Evolutionary conservation across 2,888 invertebrate genomes (phyloP).

Genomic region (Periphyllus acericola): DNA sequence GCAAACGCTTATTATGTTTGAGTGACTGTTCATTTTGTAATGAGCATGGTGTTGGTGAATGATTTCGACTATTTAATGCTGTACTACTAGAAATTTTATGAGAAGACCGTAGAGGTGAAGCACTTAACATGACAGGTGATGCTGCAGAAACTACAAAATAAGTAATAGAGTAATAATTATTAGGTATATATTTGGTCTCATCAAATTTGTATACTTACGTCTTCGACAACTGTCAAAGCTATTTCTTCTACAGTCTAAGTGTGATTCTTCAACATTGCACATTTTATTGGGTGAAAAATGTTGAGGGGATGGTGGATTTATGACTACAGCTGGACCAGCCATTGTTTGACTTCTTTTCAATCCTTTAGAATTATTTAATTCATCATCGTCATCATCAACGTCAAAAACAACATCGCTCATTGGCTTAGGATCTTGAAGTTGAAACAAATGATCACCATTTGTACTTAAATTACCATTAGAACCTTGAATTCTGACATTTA

Average conservation of each 20-base stretch:
- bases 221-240: constrained; percentile 68
- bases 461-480: constrained; percentile 64
- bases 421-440: constrained; percentile 63
- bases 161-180: constrained; percentile 45
- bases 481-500: constrained; percentile 64
- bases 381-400: constrained; percentile 65
- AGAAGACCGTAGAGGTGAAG: constrained; percentile 82
- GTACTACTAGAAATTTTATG: constrained; percentile 92
- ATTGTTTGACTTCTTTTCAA: constrained; percentile 63
- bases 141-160: constrained; percentile 68
- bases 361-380: constrained; percentile 59
- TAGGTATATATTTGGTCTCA: constrained; percentile 23
- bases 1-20: constrained; percentile 71
- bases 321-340: constrained; percentile 70
- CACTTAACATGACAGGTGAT: constrained; percentile 70
- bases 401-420: constrained; percentile 65
- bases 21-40: constrained; percentile 72
- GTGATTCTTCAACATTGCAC: constrained; percentile 44
- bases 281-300: constrained; percentile 26
- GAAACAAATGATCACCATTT: constrained; percentile 63
- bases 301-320: constrained; percentile 79
- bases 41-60: constrained; percentile 68
- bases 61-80: constrained; percentile 73
- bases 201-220: constrained; percentile 65
- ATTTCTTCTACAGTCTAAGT: constrained; percentile 65